Evolutionary conservation across 2,797 vertebrate species (phyloP).

Genomic region (Stomatorhinus walkeri): DNA sequence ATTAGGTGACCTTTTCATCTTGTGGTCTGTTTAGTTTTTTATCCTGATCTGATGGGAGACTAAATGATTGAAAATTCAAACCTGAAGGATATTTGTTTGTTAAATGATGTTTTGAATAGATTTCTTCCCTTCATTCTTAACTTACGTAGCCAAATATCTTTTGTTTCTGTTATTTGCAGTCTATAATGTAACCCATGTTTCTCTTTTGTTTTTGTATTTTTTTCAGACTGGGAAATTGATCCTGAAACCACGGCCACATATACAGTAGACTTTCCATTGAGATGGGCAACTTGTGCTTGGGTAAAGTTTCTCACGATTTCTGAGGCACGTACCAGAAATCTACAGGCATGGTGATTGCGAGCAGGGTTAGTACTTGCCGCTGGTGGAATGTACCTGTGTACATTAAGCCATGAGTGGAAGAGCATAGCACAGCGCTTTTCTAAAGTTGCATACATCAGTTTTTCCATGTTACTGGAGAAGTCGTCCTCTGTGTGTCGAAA

Average conservation of each 20-base stretch:
- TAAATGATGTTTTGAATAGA: background rate
- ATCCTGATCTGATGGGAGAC: background rate
- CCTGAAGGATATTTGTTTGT: background rate
- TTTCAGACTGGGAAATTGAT: conserved; percentile 95
- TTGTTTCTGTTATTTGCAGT: background rate
- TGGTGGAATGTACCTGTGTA: conserved; percentile 13
- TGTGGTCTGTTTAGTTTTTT: background rate
- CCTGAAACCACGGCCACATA: conserved; percentile 91
- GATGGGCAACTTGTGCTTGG: conserved; percentile 1
- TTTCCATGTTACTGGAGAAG: conserved; percentile 36
- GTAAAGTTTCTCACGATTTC: background rate
- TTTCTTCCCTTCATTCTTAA: background rate
- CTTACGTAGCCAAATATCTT: background rate
- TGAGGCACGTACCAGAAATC: background rate
- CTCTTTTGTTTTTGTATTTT: conserved; percentile 22
- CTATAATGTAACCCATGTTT: background rate
- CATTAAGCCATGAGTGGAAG: background rate
- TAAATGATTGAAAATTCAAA: background rate
- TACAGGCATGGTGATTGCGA: background rate
- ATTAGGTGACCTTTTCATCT: background rate
- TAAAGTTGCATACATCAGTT: conserved; percentile 27
- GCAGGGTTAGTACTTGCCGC: conserved; percentile 6
- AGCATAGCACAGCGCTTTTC: conserved; percentile 29
- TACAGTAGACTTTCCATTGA: conserved; percentile 65
- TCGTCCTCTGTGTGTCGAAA: conserved; percentile 34